A percentile compares a stretch with the other conserved stretches of the same genome.
These are phyloP conservation scores for Nomada lathburiana DNA, from an alignment of 2,888 invertebrate species.

Conservation along the genomic window DNA sequence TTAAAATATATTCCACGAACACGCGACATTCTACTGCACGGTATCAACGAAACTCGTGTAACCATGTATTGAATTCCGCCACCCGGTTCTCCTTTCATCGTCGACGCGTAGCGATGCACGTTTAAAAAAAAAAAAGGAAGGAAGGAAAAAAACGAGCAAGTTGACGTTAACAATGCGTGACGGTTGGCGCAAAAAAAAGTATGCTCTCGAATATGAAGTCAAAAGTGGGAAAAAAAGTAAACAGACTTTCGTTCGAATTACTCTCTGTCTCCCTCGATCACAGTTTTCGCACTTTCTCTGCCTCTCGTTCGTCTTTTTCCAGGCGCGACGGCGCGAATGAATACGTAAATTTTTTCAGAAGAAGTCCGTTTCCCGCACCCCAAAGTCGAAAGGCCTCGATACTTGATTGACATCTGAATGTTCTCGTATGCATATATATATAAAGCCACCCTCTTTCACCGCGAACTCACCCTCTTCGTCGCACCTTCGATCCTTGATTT, in stretches of 20 bases:
- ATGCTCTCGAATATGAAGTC: conserved; percentile 76
- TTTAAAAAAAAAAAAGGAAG: conserved; percentile 28
- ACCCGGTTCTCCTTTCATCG: background rate
- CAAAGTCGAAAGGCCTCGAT: conserved; percentile 64
- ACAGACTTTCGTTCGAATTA: conserved; percentile 68
- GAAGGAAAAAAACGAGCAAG: conserved; percentile 42
- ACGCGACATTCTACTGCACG: background rate
- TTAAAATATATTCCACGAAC: background rate
- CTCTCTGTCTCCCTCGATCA: conserved; percentile 47
- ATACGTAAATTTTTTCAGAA: conserved; percentile 74
- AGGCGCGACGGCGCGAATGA: conserved; percentile 62
- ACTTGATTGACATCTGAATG: conserved; percentile 79
- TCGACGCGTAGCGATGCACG: conserved; percentile 6
- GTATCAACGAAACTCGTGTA: conserved; percentile 29
- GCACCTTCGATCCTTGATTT: conserved; percentile 19
- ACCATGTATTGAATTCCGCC: conserved; percentile 25
- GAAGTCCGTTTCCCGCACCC: conserved; percentile 66
- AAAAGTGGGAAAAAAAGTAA: conserved; percentile 77
- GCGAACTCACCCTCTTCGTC: conserved; percentile 9
- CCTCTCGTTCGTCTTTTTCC: conserved; percentile 36
- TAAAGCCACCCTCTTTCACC: conserved; percentile 67
- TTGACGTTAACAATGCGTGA: conserved; percentile 79
- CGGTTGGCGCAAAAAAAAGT: conserved; percentile 77
- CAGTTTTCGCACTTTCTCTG: conserved; percentile 35
- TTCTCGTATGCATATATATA: conserved; percentile 76